Percentiles rank a stretch among this genome's conserved stretches.
These are phyloP conservation scores for Drosophila buzzatii DNA, from an alignment of 2,888 invertebrate species.

Conservation along the genomic window DNA sequence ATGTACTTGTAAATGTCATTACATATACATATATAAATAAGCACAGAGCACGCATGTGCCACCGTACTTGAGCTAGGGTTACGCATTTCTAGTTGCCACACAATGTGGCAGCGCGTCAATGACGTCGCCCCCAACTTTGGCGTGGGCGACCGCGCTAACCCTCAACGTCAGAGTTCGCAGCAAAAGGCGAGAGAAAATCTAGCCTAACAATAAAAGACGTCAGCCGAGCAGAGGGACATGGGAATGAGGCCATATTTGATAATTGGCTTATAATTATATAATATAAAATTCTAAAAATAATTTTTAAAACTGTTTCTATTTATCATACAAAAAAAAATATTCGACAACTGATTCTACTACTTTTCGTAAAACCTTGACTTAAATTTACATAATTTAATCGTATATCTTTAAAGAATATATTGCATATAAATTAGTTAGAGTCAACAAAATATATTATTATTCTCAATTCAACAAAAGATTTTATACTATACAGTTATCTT, in stretches of 20 bases:
- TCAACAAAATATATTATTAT: conserved; percentile 26
- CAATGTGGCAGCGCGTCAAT: conserved; percentile 23
- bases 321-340: too few relatives aligned
- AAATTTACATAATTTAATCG: too few relatives aligned
- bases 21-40: background rate
- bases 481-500: background rate
- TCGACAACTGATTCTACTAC: too few relatives aligned
- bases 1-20: background rate
- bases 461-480: conserved; percentile 5
- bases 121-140: conserved; percentile 23
- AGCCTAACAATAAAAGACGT: conserved; percentile 21
- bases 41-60: conserved; percentile 1
- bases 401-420: background rate
- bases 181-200: conserved; percentile 1
- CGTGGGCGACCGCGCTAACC: conserved; percentile 8
- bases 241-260: background rate
- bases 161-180: conserved; percentile 11
- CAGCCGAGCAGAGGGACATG: background rate
- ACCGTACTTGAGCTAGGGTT: conserved; percentile 7
- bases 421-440: background rate
- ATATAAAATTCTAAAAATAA: background rate
- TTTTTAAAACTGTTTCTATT: too few relatives aligned
- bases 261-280: conserved; percentile 2
- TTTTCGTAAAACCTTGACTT: too few relatives aligned
- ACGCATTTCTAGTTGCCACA: conserved; percentile 9